Percentiles rank a stretch among this genome's conserved stretches.
Conservation (phyloP, 2,888 invertebrate species). For the Choreutis nemorana region DNA sequence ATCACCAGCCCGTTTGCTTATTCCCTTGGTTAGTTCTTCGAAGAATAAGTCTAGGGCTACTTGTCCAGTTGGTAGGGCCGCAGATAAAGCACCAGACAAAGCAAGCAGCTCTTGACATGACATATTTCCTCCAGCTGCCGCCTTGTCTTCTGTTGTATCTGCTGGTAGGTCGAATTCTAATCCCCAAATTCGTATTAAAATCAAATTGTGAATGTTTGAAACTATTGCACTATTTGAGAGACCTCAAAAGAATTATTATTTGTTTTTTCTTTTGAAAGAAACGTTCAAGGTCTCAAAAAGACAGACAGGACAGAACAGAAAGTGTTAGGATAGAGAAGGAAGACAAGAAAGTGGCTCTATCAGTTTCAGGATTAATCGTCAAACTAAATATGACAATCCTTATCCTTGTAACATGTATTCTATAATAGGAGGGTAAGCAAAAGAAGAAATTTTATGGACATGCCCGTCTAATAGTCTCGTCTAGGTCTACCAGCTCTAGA, state of each 20-base stretch:
- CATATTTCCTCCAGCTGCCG: conserved; percentile 68
- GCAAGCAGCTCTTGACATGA: conserved; percentile 92
- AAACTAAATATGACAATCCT: too few relatives aligned
- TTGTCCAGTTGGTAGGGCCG: conserved; percentile 88
- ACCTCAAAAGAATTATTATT: conserved; percentile 11
- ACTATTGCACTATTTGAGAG: conserved; percentile 3
- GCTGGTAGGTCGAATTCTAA: conserved; percentile 62
- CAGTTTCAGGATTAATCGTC: too few relatives aligned
- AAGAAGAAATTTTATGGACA: conserved; percentile 32
- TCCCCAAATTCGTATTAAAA: conserved; percentile 21
- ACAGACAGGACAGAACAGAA: too few relatives aligned
- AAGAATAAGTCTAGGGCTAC: conserved; percentile 84
- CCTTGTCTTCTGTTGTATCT: conserved; percentile 47
- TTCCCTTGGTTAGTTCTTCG: conserved; percentile 80
- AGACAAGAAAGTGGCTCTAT: conserved; percentile 2
- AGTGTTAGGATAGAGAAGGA: not conserved
- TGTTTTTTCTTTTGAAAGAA: too few relatives aligned
- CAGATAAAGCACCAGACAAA: conserved; percentile 90
- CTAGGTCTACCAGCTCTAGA: conserved; percentile 59
- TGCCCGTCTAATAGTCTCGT: conserved; percentile 48
- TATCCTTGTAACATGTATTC: too few relatives aligned
- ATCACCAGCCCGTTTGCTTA: conserved; percentile 56
- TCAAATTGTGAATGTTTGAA: too few relatives aligned
- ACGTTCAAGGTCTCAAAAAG: too few relatives aligned
- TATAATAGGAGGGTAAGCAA: too few relatives aligned